A percentile compares a stretch with the other conserved stretches of the same genome.
Conservation (phyloP, 2,113 vertebrate genomes). For the Triplophysa siluroides region DNA sequence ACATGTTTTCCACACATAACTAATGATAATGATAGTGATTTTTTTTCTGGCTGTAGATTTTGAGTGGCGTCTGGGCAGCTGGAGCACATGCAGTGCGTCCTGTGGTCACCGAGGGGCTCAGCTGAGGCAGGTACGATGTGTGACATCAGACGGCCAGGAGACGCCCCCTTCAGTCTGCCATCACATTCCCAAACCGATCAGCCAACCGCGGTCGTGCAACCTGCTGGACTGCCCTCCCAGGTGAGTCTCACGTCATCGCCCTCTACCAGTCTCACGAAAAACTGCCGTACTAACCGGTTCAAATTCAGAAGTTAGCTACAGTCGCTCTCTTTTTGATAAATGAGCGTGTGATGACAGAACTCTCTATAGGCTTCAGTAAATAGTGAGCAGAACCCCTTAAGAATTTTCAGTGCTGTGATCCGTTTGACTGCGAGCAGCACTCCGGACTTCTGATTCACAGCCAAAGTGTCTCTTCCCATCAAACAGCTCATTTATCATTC, state of each 20-base stretch:
- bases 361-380: slow-evolving; percentile 17
- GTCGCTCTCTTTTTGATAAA: slow-evolving; percentile 34
- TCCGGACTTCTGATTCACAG: slow-evolving; percentile 32
- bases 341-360: slow-evolving; percentile 22
- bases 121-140: slow-evolving; percentile 70
- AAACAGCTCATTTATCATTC: slow-evolving; percentile 51
- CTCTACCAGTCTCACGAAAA: too few species aligned
- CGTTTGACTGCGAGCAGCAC: slow-evolving; percentile 33
- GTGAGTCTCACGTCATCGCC: slow-evolving; percentile 60
- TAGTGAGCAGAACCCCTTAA: slow-evolving; percentile 5
- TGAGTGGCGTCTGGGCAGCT: slow-evolving; percentile 78
- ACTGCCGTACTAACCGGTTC: too few species aligned
- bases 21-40: not conserved
- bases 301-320: not conserved
- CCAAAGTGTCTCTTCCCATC: slow-evolving; percentile 49
- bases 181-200: slow-evolving; percentile 70
- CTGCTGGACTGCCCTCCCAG: slow-evolving; percentile 81
- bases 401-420: slow-evolving; percentile 32
- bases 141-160: slow-evolving; percentile 60
- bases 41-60: slow-evolving; percentile 68
- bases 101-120: slow-evolving; percentile 81
- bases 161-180: slow-evolving; percentile 73
- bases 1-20: too few species aligned
- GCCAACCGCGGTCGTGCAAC: slow-evolving; percentile 74
- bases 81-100: slow-evolving; percentile 80